A percentile compares a stretch with the other conserved stretches of the same genome.
phyloP scores from a whole-genome alignment of 1,140 invertebrate species.

The Gryon sp. region DNA sequence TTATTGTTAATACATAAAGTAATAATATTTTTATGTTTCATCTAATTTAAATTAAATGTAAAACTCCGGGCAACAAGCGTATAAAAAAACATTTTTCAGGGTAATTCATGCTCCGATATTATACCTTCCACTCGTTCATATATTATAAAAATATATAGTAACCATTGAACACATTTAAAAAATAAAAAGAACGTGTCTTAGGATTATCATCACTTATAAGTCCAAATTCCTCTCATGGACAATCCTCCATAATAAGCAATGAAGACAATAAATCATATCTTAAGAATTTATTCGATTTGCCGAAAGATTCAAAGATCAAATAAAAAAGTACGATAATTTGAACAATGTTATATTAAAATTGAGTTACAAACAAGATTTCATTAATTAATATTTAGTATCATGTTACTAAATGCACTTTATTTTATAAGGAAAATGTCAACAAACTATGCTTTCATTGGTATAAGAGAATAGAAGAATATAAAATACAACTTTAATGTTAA shows the following conservation, averaged over 20 bases:
- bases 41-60: not conserved
- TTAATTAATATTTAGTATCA: too few species aligned
- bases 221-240: conserved; percentile 66
- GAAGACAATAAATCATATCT: conserved; percentile 76
- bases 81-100: conserved; percentile 46
- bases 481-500: too few species aligned
- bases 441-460: too few species aligned
- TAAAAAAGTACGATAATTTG: not conserved
- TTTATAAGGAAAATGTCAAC: too few species aligned
- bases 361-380: too few species aligned
- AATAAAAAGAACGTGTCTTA: conserved; percentile 28
- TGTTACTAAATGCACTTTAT: too few species aligned
- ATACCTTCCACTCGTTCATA: conserved; percentile 28
- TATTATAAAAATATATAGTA: not conserved
- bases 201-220: conserved; percentile 44
- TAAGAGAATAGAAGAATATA: too few species aligned
- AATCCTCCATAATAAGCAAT: conserved; percentile 75
- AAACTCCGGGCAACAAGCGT: conserved; percentile 33
- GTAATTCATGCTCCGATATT: conserved; percentile 48
- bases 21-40: not conserved
- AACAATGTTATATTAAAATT: too few species aligned
- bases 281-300: conserved; percentile 22
- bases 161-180: not conserved
- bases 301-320: conserved; percentile 10
- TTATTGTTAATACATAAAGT: too few species aligned